These are phyloP conservation scores for Neotoma lepida DNA, from an alignment of 2,113 vertebrate genomes.

Conservation along the genomic window DNA sequence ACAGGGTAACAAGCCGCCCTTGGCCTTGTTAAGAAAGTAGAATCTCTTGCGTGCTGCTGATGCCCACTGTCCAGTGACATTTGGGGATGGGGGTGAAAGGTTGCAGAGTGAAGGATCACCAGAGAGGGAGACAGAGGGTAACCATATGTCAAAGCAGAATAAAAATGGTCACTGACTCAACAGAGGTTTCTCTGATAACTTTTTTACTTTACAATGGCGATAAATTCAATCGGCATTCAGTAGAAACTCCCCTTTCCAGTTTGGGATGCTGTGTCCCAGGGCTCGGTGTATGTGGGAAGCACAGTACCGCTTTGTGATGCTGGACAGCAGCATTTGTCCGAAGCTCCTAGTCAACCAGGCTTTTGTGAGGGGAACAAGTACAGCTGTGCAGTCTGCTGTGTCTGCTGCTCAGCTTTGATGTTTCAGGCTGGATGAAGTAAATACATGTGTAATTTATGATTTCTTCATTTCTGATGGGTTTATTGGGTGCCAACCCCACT, in stretches of 20 bases:
- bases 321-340: fast-evolving
- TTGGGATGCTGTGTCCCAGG: neutral
- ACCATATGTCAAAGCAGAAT: neutral
- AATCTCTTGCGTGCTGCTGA: neutral
- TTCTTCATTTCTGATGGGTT: neutral
- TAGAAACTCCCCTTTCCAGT: neutral
- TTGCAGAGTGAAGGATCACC: neutral
- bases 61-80: neutral
- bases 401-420: neutral
- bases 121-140: neutral
- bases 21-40: neutral
- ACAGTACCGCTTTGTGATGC: neutral
- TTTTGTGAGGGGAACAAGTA: neutral
- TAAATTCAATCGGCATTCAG: neutral
- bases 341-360: neutral
- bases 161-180: neutral
- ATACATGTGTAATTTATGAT: neutral
- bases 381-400: neutral
- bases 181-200: neutral
- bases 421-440: neutral
- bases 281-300: too few species aligned
- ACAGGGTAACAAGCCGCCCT: neutral
- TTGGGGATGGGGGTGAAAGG: neutral
- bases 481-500: neutral
- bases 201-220: neutral